Conservation (phyloP, 2,113 vertebrate genomes). For the Colistium nudipinnis region DNA sequence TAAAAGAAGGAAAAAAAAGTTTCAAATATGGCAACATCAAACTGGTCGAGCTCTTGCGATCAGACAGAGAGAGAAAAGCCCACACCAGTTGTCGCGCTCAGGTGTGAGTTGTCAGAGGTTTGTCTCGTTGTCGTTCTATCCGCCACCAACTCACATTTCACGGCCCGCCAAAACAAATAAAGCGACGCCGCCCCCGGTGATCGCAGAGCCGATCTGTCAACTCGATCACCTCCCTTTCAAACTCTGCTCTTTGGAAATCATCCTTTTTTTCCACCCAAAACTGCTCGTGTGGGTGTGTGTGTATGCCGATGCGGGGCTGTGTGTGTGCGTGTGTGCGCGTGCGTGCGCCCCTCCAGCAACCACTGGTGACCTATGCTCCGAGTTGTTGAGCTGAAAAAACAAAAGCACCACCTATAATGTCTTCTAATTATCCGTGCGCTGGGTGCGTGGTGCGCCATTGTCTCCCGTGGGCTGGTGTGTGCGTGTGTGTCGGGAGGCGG, state of each 20-base stretch:
- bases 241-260: slow-evolving; percentile 49
- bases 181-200: slow-evolving; percentile 63
- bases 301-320: too few species aligned
- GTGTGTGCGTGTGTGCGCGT: not conserved
- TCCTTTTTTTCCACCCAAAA: too few species aligned
- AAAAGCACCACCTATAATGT: not conserved
- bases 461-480: slow-evolving; percentile 19
- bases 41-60: too few species aligned
- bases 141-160: slow-evolving; percentile 44
- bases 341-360: not conserved
- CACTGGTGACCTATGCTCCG: slow-evolving; percentile 36
- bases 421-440: slow-evolving; percentile 3
- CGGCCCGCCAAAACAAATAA: slow-evolving; percentile 58
- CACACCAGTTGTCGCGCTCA: too few species aligned
- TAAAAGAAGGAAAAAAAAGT: too few species aligned
- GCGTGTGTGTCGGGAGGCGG: slow-evolving; percentile 19
- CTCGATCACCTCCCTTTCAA: slow-evolving; percentile 57
- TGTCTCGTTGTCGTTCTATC: too few species aligned
- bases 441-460: slow-evolving; percentile 28
- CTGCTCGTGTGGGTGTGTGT: too few species aligned
- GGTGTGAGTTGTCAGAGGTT: too few species aligned
- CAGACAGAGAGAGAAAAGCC: too few species aligned
- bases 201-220: slow-evolving; percentile 63
- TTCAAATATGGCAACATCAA: too few species aligned
- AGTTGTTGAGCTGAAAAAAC: not conserved